Percentiles rank a stretch among this genome's conserved stretches.
These are phyloP conservation scores for Myioborus melanocephalus DNA, from an alignment of 2,797 vertebrate genomes.

Conservation along the genomic window DNA sequence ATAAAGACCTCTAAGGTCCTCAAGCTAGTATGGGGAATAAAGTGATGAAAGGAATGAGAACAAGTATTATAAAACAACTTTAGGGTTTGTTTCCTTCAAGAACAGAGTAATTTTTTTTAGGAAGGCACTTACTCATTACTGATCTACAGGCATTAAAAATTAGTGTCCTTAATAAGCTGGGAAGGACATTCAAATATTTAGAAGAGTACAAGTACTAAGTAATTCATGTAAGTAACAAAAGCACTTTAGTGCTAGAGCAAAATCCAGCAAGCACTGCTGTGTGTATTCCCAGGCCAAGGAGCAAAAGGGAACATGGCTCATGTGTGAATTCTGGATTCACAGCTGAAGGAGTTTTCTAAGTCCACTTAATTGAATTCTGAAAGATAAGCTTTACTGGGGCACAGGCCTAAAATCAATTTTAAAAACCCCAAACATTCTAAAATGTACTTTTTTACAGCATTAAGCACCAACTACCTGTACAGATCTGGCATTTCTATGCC, in stretches of 20 bases:
- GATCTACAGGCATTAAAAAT: not conserved
- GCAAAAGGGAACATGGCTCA: not conserved
- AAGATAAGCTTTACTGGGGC: not conserved
- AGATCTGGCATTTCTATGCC: not conserved
- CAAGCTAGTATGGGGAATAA: not conserved
- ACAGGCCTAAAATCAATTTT: not conserved
- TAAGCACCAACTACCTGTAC: not conserved
- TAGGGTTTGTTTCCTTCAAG: not conserved
- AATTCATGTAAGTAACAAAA: not conserved
- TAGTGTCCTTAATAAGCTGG: not conserved
- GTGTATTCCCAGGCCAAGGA: not conserved
- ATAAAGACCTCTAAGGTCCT: not conserved
- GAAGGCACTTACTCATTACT: not conserved
- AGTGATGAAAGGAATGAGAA: not conserved
- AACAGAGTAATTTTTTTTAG: not conserved
- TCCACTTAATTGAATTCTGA: not conserved
- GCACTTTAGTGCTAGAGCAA: not conserved
- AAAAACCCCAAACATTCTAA: not conserved
- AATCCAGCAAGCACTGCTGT: not conserved
- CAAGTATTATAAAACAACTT: not conserved
- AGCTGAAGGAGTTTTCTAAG: not conserved
- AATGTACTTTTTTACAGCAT: not conserved
- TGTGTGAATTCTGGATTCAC: not conserved
- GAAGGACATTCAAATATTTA: not conserved
- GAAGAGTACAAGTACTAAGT: not conserved